Percentiles rank a stretch among this genome's conserved stretches.
phyloP scores from a whole-genome alignment of 2,888 invertebrate genomes.

The Drosophila prolongata region DNA sequence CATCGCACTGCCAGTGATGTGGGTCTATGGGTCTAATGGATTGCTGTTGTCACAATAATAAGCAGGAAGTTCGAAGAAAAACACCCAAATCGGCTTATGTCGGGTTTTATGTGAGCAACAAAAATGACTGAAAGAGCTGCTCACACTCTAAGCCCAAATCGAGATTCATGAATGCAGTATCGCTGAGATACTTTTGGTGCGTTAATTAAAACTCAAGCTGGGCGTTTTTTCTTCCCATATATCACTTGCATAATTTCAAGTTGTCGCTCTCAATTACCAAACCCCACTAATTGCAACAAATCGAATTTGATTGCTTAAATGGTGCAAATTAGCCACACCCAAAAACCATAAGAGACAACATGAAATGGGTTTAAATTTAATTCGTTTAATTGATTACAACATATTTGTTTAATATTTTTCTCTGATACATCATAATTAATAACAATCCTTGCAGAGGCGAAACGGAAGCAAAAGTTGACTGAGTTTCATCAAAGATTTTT shows the following conservation, averaged over 20 bases:
- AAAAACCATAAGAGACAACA: slow-evolving; percentile 8
- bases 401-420: slow-evolving; percentile 20
- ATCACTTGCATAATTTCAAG: slow-evolving; percentile 63
- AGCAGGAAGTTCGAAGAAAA: slow-evolving; percentile 67
- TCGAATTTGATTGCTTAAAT: slow-evolving; percentile 42
- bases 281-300: slow-evolving; percentile 64
- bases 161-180: slow-evolving; percentile 45
- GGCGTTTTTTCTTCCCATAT: slow-evolving; percentile 43
- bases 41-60: slow-evolving; percentile 58
- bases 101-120: slow-evolving; percentile 55
- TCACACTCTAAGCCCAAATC: slow-evolving; percentile 44
- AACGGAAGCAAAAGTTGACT: slow-evolving; percentile 55
- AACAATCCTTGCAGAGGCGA: slow-evolving; percentile 16
- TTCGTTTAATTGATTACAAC: slow-evolving; percentile 56
- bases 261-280: slow-evolving; percentile 59
- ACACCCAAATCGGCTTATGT: slow-evolving; percentile 73
- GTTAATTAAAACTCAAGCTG: slow-evolving; percentile 69
- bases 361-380: slow-evolving; percentile 28
- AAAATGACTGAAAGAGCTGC: slow-evolving; percentile 24
- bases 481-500: slow-evolving; percentile 23
- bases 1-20: slow-evolving; percentile 16
- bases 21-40: slow-evolving; percentile 32
- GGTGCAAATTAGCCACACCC: slow-evolving; percentile 38
- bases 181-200: slow-evolving; percentile 37
- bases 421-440: slow-evolving; percentile 8